Evolutionary conservation across 1,140 invertebrate species (phyloP).

Genomic region (Globodera ellingtonae): DNA sequence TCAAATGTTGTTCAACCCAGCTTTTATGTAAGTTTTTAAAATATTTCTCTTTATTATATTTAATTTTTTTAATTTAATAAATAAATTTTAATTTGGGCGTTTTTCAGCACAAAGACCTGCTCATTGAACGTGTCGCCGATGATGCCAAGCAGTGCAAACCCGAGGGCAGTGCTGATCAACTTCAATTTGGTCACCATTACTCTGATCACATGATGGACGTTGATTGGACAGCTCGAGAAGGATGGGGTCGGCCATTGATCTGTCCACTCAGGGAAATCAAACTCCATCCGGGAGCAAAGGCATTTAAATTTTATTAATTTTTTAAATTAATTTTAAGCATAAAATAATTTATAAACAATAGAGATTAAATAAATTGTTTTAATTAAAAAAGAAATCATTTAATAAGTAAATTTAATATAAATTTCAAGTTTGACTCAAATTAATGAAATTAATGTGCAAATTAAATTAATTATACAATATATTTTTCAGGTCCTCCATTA

Average conservation of each 20-base stretch:
- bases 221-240: constrained; percentile 75
- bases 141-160: constrained; percentile 50
- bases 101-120: neutral
- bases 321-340: neutral
- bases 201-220: constrained; percentile 92
- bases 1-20: too few species aligned
- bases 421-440: too few species aligned
- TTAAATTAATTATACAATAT: constrained; percentile 10
- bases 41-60: too few species aligned
- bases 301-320: neutral
- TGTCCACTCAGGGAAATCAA: constrained; percentile 82
- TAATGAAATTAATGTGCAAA: neutral
- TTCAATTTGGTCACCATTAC: constrained; percentile 87
- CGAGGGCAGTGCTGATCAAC: constrained; percentile 68
- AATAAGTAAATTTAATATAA: too few species aligned
- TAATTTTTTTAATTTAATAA: neutral
- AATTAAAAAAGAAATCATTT: too few species aligned
- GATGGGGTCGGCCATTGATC: constrained; percentile 87
- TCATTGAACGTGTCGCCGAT: neutral
- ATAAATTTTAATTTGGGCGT: neutral
- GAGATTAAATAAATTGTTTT: too few species aligned
- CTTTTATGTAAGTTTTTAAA: too few species aligned
- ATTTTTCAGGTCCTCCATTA: constrained; percentile 59
- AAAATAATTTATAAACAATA: too few species aligned
- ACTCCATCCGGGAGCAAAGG: constrained; percentile 90